Percentiles rank a stretch among this genome's conserved stretches.
Evolutionary conservation across 2,888 invertebrate species (phyloP).

Genomic region (Aphelenchoides bicaudatus): DNA sequence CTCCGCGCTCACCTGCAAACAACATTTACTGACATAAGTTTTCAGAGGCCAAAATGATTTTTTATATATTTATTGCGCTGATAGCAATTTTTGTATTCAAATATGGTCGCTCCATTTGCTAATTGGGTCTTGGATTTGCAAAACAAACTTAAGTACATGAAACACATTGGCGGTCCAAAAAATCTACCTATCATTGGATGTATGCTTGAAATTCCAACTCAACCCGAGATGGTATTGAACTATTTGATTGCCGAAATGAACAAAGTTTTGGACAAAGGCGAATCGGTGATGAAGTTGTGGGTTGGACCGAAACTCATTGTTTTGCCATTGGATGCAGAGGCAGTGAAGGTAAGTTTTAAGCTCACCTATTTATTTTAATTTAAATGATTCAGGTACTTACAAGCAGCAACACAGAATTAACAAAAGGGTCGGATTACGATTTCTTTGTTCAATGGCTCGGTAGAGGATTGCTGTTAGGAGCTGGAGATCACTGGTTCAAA

Average conservation of each 20-base stretch:
- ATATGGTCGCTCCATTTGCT: no score
- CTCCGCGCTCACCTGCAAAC: no score
- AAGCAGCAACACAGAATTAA: constrained; percentile 54
- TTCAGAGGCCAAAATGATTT: no score
- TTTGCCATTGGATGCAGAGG: neutral
- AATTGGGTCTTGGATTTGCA: no score
- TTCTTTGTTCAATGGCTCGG: constrained; percentile 64
- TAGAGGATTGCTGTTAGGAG: constrained; percentile 59
- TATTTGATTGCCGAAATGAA: neutral
- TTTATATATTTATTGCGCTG: no score
- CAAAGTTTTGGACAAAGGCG: constrained; percentile 2
- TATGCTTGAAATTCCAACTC: no score
- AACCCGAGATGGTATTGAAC: no score
- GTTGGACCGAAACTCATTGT: neutral
- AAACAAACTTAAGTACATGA: no score
- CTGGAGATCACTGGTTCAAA: constrained; percentile 16
- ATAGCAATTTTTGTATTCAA: no score
- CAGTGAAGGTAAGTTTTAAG: neutral
- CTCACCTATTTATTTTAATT: neutral
- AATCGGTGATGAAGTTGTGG: neutral
- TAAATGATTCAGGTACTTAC: constrained; percentile 50
- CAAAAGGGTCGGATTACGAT: constrained; percentile 61
- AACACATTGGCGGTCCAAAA: no score
- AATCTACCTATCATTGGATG: no score
- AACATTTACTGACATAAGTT: no score